These are phyloP conservation scores for Actinia tenebrosa DNA, from an alignment of 64 coral and sea anemone genomes.

Conservation along the genomic window DNA sequence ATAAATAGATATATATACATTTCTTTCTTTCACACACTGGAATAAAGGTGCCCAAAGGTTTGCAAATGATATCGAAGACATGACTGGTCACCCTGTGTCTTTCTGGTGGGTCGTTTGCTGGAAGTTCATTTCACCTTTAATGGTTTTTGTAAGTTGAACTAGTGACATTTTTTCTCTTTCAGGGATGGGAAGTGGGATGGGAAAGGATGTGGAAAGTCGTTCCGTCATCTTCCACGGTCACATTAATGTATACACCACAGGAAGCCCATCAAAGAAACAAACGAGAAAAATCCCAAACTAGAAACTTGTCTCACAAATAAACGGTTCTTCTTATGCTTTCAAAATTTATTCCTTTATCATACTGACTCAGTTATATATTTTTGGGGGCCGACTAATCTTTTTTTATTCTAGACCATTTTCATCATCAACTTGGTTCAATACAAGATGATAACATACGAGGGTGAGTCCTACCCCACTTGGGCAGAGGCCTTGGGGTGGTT, in stretches of 20 bases:
- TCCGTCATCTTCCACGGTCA: too few relatives aligned
- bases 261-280: too few relatives aligned
- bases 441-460: conserved; percentile 71
- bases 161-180: not conserved
- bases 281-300: too few relatives aligned
- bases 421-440: conserved; percentile 73
- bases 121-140: conserved; percentile 61
- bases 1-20: not conserved
- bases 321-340: too few relatives aligned
- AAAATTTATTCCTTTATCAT: too few relatives aligned
- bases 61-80: conserved; percentile 30
- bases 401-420: conserved; percentile 53
- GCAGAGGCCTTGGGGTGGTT: conserved; percentile 69
- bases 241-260: too few relatives aligned
- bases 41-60: conserved; percentile 57
- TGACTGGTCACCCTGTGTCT: conserved; percentile 56
- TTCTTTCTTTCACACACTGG: not conserved
- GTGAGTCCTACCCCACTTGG: conserved; percentile 45
- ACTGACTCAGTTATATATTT: too few relatives aligned
- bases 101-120: conserved; percentile 85
- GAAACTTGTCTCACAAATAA: too few relatives aligned
- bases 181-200: too few relatives aligned
- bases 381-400: too few relatives aligned
- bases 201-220: too few relatives aligned
- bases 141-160: conserved; percentile 64